Percentiles rank a stretch among this genome's conserved stretches.
phyloP scores from a whole-genome alignment of 2,888 invertebrate species.

The Hydrotaea diabolus region DNA sequence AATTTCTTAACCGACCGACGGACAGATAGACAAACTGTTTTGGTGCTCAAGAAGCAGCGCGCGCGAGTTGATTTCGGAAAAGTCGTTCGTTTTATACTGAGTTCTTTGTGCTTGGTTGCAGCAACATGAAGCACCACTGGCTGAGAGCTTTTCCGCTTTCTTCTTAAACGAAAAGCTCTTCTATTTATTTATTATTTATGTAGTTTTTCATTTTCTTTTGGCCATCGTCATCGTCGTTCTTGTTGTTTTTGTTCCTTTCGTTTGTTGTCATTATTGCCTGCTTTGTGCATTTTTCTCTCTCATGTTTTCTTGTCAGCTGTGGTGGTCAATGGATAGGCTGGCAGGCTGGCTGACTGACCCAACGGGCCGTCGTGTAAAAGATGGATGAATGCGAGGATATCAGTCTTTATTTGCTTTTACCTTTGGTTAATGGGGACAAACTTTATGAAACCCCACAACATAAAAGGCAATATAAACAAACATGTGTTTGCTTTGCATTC shows the following conservation, averaged over 20 bases:
- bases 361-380: not conserved
- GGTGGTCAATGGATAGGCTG: slow-evolving; percentile 1
- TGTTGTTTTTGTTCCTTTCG: slow-evolving; percentile 52
- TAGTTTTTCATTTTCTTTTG: slow-evolving; percentile 63
- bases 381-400: not conserved
- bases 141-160: slow-evolving; percentile 43
- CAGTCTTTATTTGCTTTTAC: slow-evolving; percentile 2
- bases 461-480: slow-evolving; percentile 19
- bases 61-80: slow-evolving; percentile 79
- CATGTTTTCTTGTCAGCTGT: slow-evolving; percentile 33
- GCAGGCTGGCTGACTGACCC: not conserved
- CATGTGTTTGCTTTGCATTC: slow-evolving; percentile 7
- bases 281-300: slow-evolving; percentile 43
- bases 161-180: slow-evolving; percentile 62
- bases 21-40: slow-evolving; percentile 19
- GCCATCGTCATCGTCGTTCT: slow-evolving; percentile 68
- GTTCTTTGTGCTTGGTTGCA: slow-evolving; percentile 64
- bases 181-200: slow-evolving; percentile 49
- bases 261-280: slow-evolving; percentile 68
- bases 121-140: slow-evolving; percentile 21
- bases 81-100: slow-evolving; percentile 80
- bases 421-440: slow-evolving; percentile 31
- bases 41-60: slow-evolving; percentile 42
- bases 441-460: slow-evolving; percentile 12
- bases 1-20: slow-evolving; percentile 41